Evolutionary conservation across 1,140 invertebrate genomes (phyloP).

Genomic region (Drosophila repleta): DNA sequence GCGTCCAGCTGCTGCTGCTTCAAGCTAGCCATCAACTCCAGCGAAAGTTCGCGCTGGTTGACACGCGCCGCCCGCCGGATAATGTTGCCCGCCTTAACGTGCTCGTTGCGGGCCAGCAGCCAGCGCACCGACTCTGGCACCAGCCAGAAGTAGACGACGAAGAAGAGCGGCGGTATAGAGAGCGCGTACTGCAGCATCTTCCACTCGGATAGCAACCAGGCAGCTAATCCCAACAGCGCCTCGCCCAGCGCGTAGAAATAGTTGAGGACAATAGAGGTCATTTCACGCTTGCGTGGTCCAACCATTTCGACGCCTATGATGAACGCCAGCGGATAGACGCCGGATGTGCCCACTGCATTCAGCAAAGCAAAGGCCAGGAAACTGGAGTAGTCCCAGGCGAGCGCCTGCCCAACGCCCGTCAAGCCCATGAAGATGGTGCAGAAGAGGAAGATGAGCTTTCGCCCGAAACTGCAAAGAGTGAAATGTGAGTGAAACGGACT

Average conservation of each 20-base stretch:
- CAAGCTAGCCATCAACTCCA: slow-evolving; percentile 79
- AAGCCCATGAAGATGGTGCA: slow-evolving; percentile 85
- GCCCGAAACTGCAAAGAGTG: slow-evolving; percentile 85
- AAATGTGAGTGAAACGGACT: too few species aligned
- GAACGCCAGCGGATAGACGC: slow-evolving; percentile 87
- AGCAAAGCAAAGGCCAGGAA: slow-evolving; percentile 86
- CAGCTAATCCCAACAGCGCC: slow-evolving; percentile 86
- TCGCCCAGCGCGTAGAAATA: slow-evolving; percentile 89
- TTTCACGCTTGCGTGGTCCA: slow-evolving; percentile 86
- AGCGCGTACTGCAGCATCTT: slow-evolving; percentile 86
- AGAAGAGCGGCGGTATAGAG: slow-evolving; percentile 85
- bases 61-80: slow-evolving; percentile 85
- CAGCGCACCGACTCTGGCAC: slow-evolving; percentile 88
- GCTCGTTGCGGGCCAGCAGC: slow-evolving; percentile 85
- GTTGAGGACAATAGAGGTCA: slow-evolving; percentile 87
- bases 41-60: slow-evolving; percentile 85
- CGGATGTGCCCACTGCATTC: slow-evolving; percentile 86
- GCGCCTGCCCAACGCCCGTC: slow-evolving; percentile 85
- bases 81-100: slow-evolving; percentile 85
- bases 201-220: slow-evolving; percentile 87
- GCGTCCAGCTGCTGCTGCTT: slow-evolving; percentile 59
- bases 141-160: slow-evolving; percentile 86
- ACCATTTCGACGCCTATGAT: slow-evolving; percentile 89
- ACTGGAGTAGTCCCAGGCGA: slow-evolving; percentile 85
- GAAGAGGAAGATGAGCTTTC: slow-evolving; percentile 86